Evolutionary conservation across 2,888 invertebrate species (phyloP).

Genomic region (Macroteleia sp.): DNA sequence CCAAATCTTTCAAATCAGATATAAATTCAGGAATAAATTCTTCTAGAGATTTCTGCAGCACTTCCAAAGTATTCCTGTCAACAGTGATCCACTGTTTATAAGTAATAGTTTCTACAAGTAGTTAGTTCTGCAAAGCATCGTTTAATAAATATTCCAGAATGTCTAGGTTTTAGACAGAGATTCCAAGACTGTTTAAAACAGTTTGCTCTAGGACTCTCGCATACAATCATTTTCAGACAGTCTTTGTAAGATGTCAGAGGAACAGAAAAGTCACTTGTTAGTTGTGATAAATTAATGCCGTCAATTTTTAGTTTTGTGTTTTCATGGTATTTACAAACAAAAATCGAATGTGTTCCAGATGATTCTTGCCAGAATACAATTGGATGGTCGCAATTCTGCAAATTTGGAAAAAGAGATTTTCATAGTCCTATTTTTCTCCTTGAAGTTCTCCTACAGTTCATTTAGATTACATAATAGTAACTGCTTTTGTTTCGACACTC

Average conservation of each 20-base stretch:
- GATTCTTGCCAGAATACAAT: too few species aligned
- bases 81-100: slow-evolving; percentile 21
- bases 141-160: slow-evolving; percentile 5
- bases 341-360: too few species aligned
- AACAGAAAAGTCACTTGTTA: neutral
- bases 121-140: slow-evolving; percentile 2
- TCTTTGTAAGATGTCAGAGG: slow-evolving; percentile 6
- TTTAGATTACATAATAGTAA: slow-evolving; percentile 14
- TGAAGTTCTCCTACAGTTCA: too few species aligned
- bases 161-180: slow-evolving; percentile 1
- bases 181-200: slow-evolving; percentile 2
- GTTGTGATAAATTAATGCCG: too few species aligned
- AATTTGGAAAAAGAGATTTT: too few species aligned
- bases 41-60: slow-evolving; percentile 6
- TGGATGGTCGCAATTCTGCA: too few species aligned
- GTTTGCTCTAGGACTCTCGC: slow-evolving; percentile 1
- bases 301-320: too few species aligned
- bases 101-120: slow-evolving; percentile 15
- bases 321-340: too few species aligned
- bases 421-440: too few species aligned
- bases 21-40: slow-evolving; percentile 11
- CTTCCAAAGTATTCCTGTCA: slow-evolving; percentile 16
- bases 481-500: slow-evolving; percentile 11
- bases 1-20: neutral
- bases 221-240: slow-evolving; percentile 18